Percentiles rank a stretch among this genome's conserved stretches.
Conservation (phyloP, 64 coral and sea anemone species). For the Actinia tenebrosa region DNA sequence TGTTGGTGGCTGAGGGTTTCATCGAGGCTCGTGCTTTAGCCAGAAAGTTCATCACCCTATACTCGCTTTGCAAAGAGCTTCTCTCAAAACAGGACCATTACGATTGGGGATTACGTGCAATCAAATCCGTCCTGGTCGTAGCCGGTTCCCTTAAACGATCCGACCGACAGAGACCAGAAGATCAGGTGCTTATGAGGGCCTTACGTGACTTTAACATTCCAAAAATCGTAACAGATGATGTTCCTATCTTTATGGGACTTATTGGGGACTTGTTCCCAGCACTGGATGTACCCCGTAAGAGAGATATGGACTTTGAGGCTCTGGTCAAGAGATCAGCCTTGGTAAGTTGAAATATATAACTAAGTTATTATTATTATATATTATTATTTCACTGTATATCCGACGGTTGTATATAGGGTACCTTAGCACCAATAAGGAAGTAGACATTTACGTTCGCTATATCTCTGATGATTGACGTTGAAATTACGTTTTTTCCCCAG, state of each 20-base stretch:
- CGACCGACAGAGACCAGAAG: conserved; percentile 86
- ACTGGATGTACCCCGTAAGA: conserved; percentile 93
- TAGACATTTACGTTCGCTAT: no score
- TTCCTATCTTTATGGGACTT: conserved; percentile 95
- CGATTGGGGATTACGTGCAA: conserved; percentile 98
- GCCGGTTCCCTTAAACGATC: conserved; percentile 96
- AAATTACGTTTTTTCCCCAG: conserved; percentile 8
- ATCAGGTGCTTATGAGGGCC: conserved; percentile 95
- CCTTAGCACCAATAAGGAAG: no score
- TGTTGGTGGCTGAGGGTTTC: conserved; percentile 99
- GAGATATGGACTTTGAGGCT: conserved; percentile 97
- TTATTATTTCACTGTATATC: no score
- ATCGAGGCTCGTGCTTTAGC: conserved; percentile 86
- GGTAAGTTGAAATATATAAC: conserved; percentile 34
- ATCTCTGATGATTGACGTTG: no score
- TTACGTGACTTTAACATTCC: conserved; percentile 99
- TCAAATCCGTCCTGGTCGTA: conserved; percentile 96
- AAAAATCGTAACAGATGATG: conserved; percentile 99
- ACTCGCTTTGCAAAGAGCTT: conserved; percentile 97
- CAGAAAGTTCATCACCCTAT: conserved; percentile 94
- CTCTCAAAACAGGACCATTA: conserved; percentile 99
- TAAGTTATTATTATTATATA: not conserved
- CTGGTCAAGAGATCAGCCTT: conserved; percentile 78
- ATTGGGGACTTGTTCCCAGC: conserved; percentile 99
- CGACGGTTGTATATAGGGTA: no score